Percentiles rank a stretch among this genome's conserved stretches.
Conservation (phyloP, 2,888 invertebrate species). For the Therioaphis trifolii region DNA sequence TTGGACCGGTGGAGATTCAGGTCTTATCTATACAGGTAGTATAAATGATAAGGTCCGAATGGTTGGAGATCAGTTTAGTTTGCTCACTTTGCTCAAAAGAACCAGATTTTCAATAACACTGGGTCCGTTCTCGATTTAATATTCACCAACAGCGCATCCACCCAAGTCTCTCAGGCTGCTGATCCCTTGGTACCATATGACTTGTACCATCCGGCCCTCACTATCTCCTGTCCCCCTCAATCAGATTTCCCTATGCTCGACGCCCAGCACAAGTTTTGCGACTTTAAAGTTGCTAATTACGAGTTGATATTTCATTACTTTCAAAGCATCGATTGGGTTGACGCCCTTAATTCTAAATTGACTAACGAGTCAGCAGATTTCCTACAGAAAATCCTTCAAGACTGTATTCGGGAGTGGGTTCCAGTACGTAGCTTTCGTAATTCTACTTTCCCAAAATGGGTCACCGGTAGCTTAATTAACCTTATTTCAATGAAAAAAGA, state of each 20-base stretch:
- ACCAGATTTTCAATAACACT: neutral
- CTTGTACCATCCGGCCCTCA: neutral
- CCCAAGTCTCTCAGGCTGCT: neutral
- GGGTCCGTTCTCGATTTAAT: neutral
- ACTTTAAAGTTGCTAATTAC: constrained; percentile 10
- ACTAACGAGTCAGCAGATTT: too few species aligned
- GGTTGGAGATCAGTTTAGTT: neutral
- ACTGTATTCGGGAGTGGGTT: too few species aligned
- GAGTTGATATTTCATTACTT: neutral
- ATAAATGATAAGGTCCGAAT: neutral
- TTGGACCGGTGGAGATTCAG: neutral
- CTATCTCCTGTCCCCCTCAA: neutral
- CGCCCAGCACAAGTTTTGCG: neutral
- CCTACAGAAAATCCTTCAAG: too few species aligned
- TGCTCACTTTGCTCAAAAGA: neutral
- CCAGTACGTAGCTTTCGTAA: too few species aligned
- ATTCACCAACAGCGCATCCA: neutral
- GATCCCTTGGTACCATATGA: neutral
- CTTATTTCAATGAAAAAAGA: too few species aligned
- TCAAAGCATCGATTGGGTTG: neutral
- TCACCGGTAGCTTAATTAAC: too few species aligned
- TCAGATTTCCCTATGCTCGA: neutral
- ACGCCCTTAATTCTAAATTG: neutral
- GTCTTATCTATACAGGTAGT: neutral
- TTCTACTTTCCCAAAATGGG: too few species aligned